These are phyloP conservation scores for Aphidius ervi DNA, from an alignment of 1,140 invertebrate genomes.

Conservation along the genomic window DNA sequence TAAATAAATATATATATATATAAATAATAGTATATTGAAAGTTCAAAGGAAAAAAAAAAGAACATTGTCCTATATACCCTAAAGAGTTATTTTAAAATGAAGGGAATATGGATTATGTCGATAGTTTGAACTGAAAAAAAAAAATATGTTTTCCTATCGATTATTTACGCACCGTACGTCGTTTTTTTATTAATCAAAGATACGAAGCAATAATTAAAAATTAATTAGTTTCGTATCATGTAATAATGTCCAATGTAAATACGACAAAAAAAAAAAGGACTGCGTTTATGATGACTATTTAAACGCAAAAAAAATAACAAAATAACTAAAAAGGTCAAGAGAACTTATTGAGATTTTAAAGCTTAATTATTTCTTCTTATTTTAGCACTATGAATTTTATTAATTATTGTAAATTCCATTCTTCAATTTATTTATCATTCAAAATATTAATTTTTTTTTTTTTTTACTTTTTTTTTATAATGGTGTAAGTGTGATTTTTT, in stretches of 20 bases:
- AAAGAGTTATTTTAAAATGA: no score
- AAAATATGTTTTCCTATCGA: conserved; percentile 27
- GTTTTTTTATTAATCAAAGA: conserved; percentile 15
- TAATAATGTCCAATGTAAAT: conserved; percentile 30
- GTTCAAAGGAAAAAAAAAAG: conserved; percentile 2
- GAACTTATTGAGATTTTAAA: conserved; percentile 8
- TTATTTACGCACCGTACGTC: conserved; percentile 19
- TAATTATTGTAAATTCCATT: conserved; percentile 14
- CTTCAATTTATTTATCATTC: conserved; percentile 1
- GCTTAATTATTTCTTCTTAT: conserved; percentile 3
- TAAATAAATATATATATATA: conserved; percentile 30
- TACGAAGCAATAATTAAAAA: conserved; percentile 14
- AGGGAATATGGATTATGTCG: no score
- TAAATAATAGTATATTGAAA: conserved; percentile 14
- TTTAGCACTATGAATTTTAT: conserved; percentile 10
- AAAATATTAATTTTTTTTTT: conserved; percentile 15
- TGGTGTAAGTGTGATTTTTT: conserved; percentile 7
- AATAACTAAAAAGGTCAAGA: conserved; percentile 11
- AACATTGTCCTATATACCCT: not conserved
- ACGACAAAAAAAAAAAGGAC: conserved; percentile 20
- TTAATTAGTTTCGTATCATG: conserved; percentile 27
- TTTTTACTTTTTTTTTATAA: not conserved
- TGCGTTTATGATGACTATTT: not conserved
- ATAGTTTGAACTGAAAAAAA: no score
- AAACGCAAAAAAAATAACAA: conserved; percentile 1